Base-by-base conservation (phyloP, 1,140 invertebrate genomes). In the Mizuhopecten yessoensis region DNA sequence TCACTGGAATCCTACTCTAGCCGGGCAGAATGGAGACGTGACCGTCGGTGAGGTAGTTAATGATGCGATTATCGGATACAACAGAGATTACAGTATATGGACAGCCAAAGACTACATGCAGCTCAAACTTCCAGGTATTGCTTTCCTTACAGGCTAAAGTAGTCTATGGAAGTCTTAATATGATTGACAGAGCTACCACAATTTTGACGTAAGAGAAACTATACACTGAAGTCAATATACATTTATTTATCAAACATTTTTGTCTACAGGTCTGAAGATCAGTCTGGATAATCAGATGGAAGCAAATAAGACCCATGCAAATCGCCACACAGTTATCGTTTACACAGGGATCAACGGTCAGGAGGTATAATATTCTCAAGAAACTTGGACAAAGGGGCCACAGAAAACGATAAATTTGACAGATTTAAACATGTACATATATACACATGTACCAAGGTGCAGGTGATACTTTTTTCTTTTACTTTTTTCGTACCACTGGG, bases 231-330 rank as follows among this genome's bases (percentile, higher is more conserved):
- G 36, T 39, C 5, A 34, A 36, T 0, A 34, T 34, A 34, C 13
- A 13, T 88, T 34, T 88, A 34, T 34, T 34, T 15, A 34, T 34
- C 9, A 2, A 20, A 13, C 9, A n/a, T 88, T 9, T 23, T 87
- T 34, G 42, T n/a, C 34, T 34, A 29, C 34, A 90, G 89, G 89
- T 36, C 75, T 88, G 75, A 88, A 86, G 1, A 36, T 91, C 33
- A n/a, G 33, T n/a, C 7, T 91, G 33, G 29, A 34, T 34, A 91
- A 91, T 91, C 33, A 89, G 5, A 91, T 91, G 87, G 17, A 86
- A 45, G 49, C 49, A 33, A 91, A 91, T 23, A 15, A 29, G 33
- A 91, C 90, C 9, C 10, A 88, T 88, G 90, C 90, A 0, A 34
- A 86, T 45, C 75, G 57, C 10, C 45, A 88, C 33, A 86, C 90